Evolutionary conservation across 2,113 vertebrate species (phyloP).

Genomic region (Mungos mungo): DNA sequence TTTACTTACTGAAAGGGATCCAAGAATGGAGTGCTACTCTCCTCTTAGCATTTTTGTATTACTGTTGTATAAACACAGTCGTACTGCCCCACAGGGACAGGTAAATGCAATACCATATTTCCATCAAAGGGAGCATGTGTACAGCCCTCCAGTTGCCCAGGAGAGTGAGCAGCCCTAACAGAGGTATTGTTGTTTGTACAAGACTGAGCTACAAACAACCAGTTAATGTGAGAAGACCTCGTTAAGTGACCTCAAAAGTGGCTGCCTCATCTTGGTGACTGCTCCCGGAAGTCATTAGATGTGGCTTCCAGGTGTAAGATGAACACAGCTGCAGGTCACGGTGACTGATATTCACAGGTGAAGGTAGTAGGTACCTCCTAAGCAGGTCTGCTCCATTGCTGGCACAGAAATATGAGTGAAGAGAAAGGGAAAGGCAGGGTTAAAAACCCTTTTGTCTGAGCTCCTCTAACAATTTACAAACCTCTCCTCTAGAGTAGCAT

Average conservation of each 20-base stretch:
- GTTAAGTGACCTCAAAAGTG: not conserved
- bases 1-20: constrained; percentile 35
- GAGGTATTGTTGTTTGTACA: not conserved
- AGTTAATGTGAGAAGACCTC: constrained; percentile 28
- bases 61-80: constrained; percentile 44
- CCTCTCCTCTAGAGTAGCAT: not conserved
- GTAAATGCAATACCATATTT: constrained; percentile 51
- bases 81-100: constrained; percentile 43
- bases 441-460: too few relatives aligned
- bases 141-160: not conserved
- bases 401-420: not conserved
- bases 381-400: not conserved
- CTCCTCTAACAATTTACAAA: not conserved
- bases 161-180: not conserved
- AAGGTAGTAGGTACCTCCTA: not conserved
- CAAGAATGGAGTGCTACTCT: not conserved
- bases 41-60: not conserved
- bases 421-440: not conserved
- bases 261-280: constrained; percentile 11
- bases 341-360: not conserved
- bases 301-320: not conserved
- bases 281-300: not conserved
- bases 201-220: not conserved
- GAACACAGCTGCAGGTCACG: not conserved
- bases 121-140: not conserved